These are phyloP conservation scores for Albula goreensis DNA, from an alignment of 2,113 vertebrate genomes.

Conservation along the genomic window DNA sequence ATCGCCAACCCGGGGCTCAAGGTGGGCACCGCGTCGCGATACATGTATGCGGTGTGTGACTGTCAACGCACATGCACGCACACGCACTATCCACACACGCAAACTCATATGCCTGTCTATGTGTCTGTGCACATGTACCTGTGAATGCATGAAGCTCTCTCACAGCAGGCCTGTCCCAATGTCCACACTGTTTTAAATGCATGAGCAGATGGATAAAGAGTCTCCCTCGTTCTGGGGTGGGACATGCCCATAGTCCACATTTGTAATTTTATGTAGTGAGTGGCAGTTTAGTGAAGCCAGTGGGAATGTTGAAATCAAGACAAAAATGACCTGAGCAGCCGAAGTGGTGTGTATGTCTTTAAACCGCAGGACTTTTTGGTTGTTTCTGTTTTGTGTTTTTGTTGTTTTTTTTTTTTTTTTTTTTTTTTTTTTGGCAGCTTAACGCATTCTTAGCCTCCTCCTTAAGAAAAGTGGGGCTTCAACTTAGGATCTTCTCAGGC, in stretches of 20 bases:
- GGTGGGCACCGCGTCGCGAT: constrained; percentile 57
- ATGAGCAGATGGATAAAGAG: no score
- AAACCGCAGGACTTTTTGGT: not conserved
- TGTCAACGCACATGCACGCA: not conserved
- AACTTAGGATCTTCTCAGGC: constrained; percentile 60
- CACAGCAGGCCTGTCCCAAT: no score
- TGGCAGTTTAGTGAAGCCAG: no score
- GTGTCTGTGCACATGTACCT: not conserved
- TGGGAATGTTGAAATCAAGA: not conserved
- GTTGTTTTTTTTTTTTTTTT: not conserved
- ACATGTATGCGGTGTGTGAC: not conserved
- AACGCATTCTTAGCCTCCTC: constrained; percentile 20
- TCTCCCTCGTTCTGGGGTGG: no score
- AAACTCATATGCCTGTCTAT: not conserved
- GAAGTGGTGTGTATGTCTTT: not conserved
- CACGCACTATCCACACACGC: no score
- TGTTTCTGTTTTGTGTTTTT: not conserved
- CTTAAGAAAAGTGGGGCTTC: constrained; percentile 55
- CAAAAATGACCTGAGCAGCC: not conserved
- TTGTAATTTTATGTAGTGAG: no score
- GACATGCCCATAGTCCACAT: no score
- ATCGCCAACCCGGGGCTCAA: constrained; percentile 97
- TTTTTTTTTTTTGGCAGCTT: constrained; percentile 20
- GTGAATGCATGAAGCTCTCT: no score
- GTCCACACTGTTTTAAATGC: no score